Base-by-base conservation (phyloP, 2,113 vertebrate genomes). In the Leptosomus discolor region DNA sequence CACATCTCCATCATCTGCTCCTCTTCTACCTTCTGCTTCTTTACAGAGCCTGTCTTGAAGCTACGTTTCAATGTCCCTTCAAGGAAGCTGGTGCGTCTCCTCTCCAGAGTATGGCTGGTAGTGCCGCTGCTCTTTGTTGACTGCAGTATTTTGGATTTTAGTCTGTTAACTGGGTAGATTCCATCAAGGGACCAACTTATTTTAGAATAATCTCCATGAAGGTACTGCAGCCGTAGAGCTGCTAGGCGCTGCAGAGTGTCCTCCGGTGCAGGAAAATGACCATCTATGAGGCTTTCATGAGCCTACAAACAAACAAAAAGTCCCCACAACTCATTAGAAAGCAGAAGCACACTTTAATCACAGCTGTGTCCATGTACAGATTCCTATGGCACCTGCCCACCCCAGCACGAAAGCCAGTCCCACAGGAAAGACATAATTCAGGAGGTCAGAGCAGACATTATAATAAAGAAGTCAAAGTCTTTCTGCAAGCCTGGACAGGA, bases 1-100 rank as follows among this genome's bases (percentile, higher is more conserved):
- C 99, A 99, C 99, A 99, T 99, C 98, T 99, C 99, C 93, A 99
- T 97, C 99, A 99, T 99, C 96, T 99, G 99, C 93, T 99, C 99
- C 94, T 99, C 99, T 97, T 99, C 99, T 57, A 99, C 97, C 95
- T 98, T 98, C 97, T 99, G 99, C 94, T 99, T 99, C 97, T 99
- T 99, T 84, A 99, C 98, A 3, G 99, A 99, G 16, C 99, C 99
- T 1, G 99, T 99, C 96, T 99, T 99, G 93, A 99, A 99, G 96
- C 98, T 98, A 15, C 99, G 99, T 93, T 99, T 98, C 94, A 99
- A 96, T 0, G 99, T 99, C 37, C 99, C 99, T 27, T 99, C 99
- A 93, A 99, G 96, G 96, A 99, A 99, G 96, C 98, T 99, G 30
- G 99, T 99, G 93, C 98, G 98, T 70, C 99, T 97, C 83, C 99